Conservation (phyloP, 2,113 vertebrate species). For the Apodemus sylvaticus region DNA sequence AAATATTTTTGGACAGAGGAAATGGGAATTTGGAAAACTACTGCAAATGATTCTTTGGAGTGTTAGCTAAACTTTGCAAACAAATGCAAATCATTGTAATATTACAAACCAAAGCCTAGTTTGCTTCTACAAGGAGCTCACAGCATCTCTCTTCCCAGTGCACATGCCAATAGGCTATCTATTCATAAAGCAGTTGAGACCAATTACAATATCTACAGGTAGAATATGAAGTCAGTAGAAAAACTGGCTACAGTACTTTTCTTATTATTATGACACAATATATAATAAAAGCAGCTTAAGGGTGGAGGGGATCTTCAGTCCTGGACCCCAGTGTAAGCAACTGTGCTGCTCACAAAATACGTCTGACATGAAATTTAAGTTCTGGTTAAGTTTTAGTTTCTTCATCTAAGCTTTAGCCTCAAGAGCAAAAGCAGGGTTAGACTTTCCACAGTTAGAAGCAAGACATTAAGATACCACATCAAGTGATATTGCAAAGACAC, state of each 20-base stretch:
- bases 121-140: background rate
- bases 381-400: background rate
- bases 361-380: background rate
- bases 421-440: background rate
- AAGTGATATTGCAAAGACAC: background rate
- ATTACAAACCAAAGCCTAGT: background rate
- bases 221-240: background rate
- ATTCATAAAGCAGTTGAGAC: background rate
- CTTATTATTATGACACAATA: background rate
- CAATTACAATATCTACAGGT: background rate
- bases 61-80: conserved; percentile 61
- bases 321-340: too few relatives aligned
- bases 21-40: conserved; percentile 80
- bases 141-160: background rate
- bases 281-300: background rate
- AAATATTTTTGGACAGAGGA: conserved; percentile 77
- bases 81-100: conserved; percentile 34
- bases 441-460: background rate
- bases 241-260: background rate
- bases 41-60: conserved; percentile 69
- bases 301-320: too few relatives aligned
- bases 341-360: background rate
- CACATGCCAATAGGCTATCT: background rate
- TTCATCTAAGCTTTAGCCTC: background rate
- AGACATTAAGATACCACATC: background rate